Base-by-base conservation (phyloP, 2,888 invertebrate genomes). In the Lamellibrachia columna region DNA sequence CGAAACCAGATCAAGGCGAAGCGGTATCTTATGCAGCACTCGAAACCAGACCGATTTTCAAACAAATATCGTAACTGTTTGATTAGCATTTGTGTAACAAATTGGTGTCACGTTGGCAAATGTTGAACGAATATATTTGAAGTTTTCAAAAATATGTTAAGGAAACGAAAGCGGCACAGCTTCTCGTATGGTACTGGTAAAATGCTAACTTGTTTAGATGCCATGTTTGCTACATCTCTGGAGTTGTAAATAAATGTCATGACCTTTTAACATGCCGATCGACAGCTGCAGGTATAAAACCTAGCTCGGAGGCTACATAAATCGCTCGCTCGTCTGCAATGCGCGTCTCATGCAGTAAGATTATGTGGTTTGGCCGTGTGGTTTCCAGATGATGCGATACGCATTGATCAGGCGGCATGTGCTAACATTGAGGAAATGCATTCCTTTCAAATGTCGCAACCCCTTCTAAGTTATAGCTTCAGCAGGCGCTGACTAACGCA, bases 361-460 rank as follows among this genome's bases (percentile, higher is more conserved):
- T 22, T 75, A 3, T 75, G 75, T 22, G 75, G 75, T 75, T 55
- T 4, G 40, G 75, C 75, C 75, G 15, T 75, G 75, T 75, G 75
- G 75, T 75, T 75, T 75, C 75, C 75, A 75, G 75, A 75, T 75
- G 75, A 75, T 75, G 75, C 75, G 75, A 75, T 75, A 75, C n/a
- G 75, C 75, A 75, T 75, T 75, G 75, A 75, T 22, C 75, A 15
- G 75, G 75, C 75, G 22, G 75, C 75, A 75, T 75, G 75, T 75
- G 58, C 58, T n/a, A 75, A n/a, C 75, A 11, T 75, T 22, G 75
- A 3, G 15, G 75, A 75, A 75, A 75, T 75, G 75, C 75, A 75
- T 75, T 75, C 75, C 75, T 75, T 22, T 75, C 75, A 75, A 75
- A 75, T 75, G 75, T 75, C 75, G 22, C 75, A 75, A 75, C 75